Evolutionary conservation across 2,113 vertebrate species (phyloP).

Genomic region (Anseranas semipalmata): DNA sequence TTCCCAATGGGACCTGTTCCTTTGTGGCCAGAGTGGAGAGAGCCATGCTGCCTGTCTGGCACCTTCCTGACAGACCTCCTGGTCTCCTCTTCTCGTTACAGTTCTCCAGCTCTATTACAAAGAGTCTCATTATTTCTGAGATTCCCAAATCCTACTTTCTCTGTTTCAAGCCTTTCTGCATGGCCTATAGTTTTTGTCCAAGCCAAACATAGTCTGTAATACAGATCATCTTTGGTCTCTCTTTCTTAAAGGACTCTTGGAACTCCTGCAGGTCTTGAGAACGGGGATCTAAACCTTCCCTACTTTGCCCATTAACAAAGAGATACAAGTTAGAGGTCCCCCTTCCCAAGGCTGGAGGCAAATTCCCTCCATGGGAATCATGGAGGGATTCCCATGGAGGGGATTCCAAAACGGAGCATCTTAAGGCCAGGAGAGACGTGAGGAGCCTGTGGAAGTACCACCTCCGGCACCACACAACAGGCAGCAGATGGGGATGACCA

Average conservation of each 20-base stretch:
- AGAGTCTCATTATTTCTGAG: not conserved
- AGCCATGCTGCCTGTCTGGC: fast-evolving
- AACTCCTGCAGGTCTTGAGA: not conserved
- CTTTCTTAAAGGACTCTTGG: not conserved
- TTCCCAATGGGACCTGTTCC: fast-evolving
- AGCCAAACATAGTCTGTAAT: not conserved
- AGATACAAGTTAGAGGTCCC: not conserved
- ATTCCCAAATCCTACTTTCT: not conserved
- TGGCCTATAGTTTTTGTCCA: not conserved
- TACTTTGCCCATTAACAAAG: not conserved
- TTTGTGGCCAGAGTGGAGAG: not conserved
- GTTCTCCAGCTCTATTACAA: not conserved
- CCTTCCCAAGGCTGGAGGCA: not conserved
- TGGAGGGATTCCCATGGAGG: too few relatives aligned
- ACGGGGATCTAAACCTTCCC: not conserved
- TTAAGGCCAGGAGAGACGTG: not conserved
- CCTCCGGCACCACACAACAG: not conserved
- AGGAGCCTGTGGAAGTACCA: not conserved
- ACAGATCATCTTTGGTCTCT: not conserved
- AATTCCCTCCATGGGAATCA: not conserved
- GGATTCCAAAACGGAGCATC: too few relatives aligned
- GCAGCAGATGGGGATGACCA: not conserved
- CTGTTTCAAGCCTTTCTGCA: not conserved
- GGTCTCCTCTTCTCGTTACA: not conserved
- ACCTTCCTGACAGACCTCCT: not conserved